Evolutionary conservation across 2,113 vertebrate genomes (phyloP).

Genomic region (Motacilla alba): DNA sequence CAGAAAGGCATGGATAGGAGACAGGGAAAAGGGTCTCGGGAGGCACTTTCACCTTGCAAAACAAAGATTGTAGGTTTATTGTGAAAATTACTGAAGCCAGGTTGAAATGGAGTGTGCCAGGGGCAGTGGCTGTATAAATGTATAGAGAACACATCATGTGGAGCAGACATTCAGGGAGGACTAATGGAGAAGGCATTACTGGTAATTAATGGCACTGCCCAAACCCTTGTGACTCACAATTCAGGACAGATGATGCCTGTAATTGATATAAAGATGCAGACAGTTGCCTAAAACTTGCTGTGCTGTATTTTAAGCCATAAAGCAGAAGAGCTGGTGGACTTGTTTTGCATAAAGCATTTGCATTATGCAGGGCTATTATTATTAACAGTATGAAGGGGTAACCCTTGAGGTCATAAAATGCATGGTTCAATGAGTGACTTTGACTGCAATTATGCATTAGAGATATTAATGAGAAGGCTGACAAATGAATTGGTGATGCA

Average conservation of each 20-base stretch:
- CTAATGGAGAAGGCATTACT: not conserved
- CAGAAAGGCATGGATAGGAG: not conserved
- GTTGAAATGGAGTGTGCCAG: not conserved
- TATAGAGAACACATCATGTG: not conserved
- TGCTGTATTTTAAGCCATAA: not conserved
- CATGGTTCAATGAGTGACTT: not conserved
- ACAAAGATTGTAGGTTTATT: not conserved
- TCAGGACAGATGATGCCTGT: not conserved
- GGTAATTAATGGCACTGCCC: not conserved
- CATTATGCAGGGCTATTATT: not conserved
- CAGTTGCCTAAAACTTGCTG: not conserved
- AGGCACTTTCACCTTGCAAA: not conserved
- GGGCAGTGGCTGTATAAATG: not conserved
- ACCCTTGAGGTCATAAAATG: conserved; percentile 32
- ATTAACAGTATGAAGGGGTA: not conserved
- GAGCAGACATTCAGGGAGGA: not conserved
- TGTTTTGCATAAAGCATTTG: not conserved
- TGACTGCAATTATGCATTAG: conserved; percentile 24
- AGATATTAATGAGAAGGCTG: conserved; percentile 7
- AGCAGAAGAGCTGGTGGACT: not conserved
- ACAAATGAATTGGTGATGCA: not conserved
- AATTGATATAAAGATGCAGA: conserved; percentile 2
- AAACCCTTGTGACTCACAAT: not conserved
- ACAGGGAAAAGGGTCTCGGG: not conserved
- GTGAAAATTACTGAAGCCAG: not conserved